Percentiles rank a stretch among this genome's conserved stretches.
Conservation (phyloP, 1,140 invertebrate genomes). For the Brachionus plicatilis region DNA sequence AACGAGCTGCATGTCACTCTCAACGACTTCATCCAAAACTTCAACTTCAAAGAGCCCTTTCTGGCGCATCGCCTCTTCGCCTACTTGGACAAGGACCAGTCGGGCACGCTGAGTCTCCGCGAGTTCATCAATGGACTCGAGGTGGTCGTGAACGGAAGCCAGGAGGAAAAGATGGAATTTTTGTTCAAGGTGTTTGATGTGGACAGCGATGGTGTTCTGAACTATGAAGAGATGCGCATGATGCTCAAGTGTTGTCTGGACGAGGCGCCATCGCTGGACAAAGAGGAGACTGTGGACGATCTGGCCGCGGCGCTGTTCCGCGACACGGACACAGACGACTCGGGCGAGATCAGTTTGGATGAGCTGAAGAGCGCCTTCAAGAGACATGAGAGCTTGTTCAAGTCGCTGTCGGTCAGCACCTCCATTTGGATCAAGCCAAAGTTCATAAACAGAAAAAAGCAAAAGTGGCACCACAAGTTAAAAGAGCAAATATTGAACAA, state of each 20-base stretch:
- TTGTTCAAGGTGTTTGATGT: conserved; percentile 34
- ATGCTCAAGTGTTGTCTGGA: conserved; percentile 37
- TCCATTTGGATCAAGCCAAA: conserved; percentile 34
- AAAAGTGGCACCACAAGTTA: conserved; percentile 28
- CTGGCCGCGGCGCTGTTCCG: conserved; percentile 28
- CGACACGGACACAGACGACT: conserved; percentile 25
- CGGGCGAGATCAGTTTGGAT: neutral
- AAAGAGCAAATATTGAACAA: conserved; percentile 33
- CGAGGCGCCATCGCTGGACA: conserved; percentile 27
- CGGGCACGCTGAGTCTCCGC: neutral
- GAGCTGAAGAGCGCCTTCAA: conserved; percentile 35
- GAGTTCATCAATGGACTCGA: conserved; percentile 30
- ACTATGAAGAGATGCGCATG: conserved; percentile 18
- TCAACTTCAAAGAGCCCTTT: conserved; percentile 35
- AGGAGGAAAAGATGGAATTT: conserved; percentile 37
- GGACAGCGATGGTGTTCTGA: conserved; percentile 6
- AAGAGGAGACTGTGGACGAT: conserved; percentile 35
- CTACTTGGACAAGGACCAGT: conserved; percentile 29
- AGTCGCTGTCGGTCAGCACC: neutral
- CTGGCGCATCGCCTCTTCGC: conserved; percentile 21
- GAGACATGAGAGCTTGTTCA: conserved; percentile 21
- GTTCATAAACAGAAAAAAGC: conserved; percentile 17
- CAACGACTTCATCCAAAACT: neutral
- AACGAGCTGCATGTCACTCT: conserved; percentile 14
- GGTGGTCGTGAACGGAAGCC: neutral